Evolutionary conservation across 2,888 invertebrate genomes (phyloP), one percentile per base, ranked within the genome.

Genomic region (Xestia xanthographa): DNA sequence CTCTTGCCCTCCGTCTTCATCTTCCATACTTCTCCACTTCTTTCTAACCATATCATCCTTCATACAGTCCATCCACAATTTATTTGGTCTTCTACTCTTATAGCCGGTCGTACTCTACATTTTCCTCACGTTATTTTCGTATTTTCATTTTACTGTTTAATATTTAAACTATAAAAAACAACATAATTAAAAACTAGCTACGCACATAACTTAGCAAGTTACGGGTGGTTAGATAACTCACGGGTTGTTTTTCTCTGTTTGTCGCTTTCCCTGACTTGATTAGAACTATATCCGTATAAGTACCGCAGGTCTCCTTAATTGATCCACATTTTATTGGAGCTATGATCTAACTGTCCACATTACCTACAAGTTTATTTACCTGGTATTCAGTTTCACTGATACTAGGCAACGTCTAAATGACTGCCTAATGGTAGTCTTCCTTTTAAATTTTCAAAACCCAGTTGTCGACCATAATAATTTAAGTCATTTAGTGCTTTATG

Each of bases 181-280:
- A 9, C 5, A 0, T 53, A 2, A 58, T 60, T 75, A 76, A 56
- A 50, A 80, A 60, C 58, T 62, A 12, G 60, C 20, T 56, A 29
- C 34, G 41, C 22, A 43, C 50, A 26, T 66, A 66, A 71, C 26
- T 45, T 34, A 26, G 1, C 60, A 29, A 58, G 29, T 67, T 56
- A 43, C 56, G 8, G n/a, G n/a, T 63, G 29, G 79, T 87, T 86
- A 80, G 63, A 77, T 87, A 87, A 87, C 38, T n/a, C 63, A 72
- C 78, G 6, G 66, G 74, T 76, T 75, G 9, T 79, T 81, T 83
- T 83, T 72, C 69, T n/a, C 78, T 50, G 34, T 68, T 48, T 17
- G 20, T 72, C 72, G 12, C 77, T 80, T 87, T 86, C 72, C 80
- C 71, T 26, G 56, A 26, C n/a, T 83, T 11, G 45, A 56, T 62